phyloP scores from a whole-genome alignment of 2,888 invertebrate species.

The Macroteleia sp. region DNA sequence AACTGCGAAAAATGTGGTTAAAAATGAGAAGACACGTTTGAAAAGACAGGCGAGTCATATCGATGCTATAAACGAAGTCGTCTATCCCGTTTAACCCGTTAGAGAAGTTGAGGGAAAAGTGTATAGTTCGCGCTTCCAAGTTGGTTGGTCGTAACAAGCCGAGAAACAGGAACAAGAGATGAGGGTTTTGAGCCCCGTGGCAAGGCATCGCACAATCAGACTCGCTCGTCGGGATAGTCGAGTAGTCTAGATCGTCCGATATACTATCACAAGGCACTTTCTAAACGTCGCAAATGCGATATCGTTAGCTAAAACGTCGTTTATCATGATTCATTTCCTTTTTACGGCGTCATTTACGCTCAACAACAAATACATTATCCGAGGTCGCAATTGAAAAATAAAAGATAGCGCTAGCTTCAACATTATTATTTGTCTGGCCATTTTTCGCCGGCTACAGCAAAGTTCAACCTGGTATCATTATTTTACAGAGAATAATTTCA shows the following conservation, averaged over 20 bases:
- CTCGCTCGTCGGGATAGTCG: constrained; percentile 63
- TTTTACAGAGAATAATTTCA: too few species aligned
- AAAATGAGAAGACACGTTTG: constrained; percentile 50
- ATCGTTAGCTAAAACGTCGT: constrained; percentile 57
- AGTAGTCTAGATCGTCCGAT: constrained; percentile 69
- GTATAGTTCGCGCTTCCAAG: constrained; percentile 61
- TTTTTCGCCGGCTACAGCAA: constrained; percentile 9
- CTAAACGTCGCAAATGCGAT: constrained; percentile 65
- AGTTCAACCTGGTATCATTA: background rate
- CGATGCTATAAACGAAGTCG: constrained; percentile 69
- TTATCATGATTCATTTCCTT: constrained; percentile 61
- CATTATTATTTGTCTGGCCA: constrained; percentile 21
- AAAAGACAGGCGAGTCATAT: constrained; percentile 51
- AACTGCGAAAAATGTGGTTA: constrained; percentile 25
- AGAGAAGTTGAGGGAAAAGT: constrained; percentile 70
- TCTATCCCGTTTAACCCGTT: constrained; percentile 79
- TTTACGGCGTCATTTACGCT: constrained; percentile 50
- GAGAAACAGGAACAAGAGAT: constrained; percentile 60
- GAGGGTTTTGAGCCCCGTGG: constrained; percentile 62
- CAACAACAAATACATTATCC: constrained; percentile 53
- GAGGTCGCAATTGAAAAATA: constrained; percentile 30
- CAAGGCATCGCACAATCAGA: constrained; percentile 64
- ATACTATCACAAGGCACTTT: constrained; percentile 69
- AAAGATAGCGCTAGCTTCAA: constrained; percentile 11
- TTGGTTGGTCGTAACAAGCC: constrained; percentile 50